Base-by-base conservation (phyloP, 2,113 vertebrate genomes). In the Scytalopus superciliaris region DNA sequence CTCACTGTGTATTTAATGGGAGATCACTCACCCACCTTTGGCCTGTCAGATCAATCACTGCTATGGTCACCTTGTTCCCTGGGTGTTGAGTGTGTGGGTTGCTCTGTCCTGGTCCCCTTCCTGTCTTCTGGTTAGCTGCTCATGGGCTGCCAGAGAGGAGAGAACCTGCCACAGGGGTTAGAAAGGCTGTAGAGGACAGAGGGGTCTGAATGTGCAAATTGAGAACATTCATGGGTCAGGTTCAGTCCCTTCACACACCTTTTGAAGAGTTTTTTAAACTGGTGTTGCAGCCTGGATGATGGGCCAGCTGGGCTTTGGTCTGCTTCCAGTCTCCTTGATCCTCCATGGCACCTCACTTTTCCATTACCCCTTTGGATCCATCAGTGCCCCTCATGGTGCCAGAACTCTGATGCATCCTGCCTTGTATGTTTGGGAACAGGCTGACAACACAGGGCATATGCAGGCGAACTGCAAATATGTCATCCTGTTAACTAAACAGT, bases 81-180 rank as follows among this genome's bases (percentile, higher is more conserved):
- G 39, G 12, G 50, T 67, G 42, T 39, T 2, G 4, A 57, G 14
- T 2, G 0, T 2, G 2, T 14, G 28, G 12, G 1, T 37, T 1
- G 0, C 19, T 63, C 42, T 79, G 5, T 37, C 22, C 47, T 37
- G 22, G 12, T 62, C 40, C 28, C 42, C 7, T 89, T 78, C 23
- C 50, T 22, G 4, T 72, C 24, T 67, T 16, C 59, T 40, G 7
- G 30, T 67, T 0, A 0, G 37, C n/a, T 89, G 28, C 27, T 33
- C 18, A 0, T 30, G 8, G 3, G 33, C 24, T 62, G 8, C 39
- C 24, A 22, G 14, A 2, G 22, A 19, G n/a, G 15, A 52, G 8
- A 42, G 23, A 62, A 33, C 10, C 5, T 49, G 28, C 42, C 0
- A 1, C 0, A 1, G 27, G 33, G 23, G 2, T 37, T 45, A 12